Conservation (phyloP, 2,797 vertebrate genomes). For the Pseudotriccus pelzelni region DNA sequence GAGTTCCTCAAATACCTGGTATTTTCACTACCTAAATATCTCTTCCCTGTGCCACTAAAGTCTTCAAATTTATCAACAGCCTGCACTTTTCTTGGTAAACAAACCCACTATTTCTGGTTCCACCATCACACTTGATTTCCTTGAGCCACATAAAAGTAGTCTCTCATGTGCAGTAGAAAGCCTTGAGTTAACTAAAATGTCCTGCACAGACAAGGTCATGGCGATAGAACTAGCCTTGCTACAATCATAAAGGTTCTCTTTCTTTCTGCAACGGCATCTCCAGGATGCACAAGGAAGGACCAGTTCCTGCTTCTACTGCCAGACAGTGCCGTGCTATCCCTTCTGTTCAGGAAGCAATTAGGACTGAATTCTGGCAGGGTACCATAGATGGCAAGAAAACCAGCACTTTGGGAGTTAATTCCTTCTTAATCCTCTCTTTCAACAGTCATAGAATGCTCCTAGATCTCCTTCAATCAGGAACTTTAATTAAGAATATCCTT, state of each 20-base stretch:
- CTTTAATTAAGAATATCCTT: constrained; percentile 36
- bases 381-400: neutral
- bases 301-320: neutral
- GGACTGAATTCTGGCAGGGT: neutral
- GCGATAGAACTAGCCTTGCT: neutral
- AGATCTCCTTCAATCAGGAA: constrained; percentile 7
- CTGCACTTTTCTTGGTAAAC: neutral
- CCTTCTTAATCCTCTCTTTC: neutral
- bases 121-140: neutral
- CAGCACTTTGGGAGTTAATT: constrained; percentile 21
- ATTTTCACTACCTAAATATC: neutral
- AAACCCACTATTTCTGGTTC: neutral
- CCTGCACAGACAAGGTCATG: neutral
- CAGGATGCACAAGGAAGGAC: neutral
- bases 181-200: neutral
- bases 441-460: neutral
- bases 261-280: neutral
- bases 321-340: neutral
- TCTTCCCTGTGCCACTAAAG: neutral
- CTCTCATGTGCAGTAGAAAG: neutral
- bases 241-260: neutral
- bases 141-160: neutral
- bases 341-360: neutral
- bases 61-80: neutral
- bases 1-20: neutral